Conservation (phyloP, 2,113 vertebrate genomes). For the Mesitornis unicolor region DNA sequence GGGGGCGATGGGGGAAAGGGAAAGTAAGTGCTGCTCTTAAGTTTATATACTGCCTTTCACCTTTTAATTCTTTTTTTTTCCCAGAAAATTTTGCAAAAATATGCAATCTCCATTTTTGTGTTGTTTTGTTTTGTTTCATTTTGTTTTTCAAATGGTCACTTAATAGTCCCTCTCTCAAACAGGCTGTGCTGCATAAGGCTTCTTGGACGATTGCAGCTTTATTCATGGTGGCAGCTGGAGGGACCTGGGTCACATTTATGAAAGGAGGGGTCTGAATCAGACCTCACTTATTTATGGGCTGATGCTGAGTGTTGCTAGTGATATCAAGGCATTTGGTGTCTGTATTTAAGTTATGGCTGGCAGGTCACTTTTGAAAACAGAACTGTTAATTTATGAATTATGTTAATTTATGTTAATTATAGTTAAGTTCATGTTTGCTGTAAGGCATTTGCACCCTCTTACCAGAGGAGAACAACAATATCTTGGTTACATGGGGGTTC, state of each 20-base stretch:
- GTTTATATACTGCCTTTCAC: background rate
- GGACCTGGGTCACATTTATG: background rate
- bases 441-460: background rate
- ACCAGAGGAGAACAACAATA: background rate
- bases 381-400: background rate
- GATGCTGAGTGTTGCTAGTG: background rate
- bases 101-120: background rate
- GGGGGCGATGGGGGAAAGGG: accelerated
- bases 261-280: background rate
- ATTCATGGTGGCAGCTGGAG: background rate
- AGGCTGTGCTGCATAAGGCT: background rate
- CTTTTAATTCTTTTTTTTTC: background rate
- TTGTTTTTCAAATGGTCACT: background rate
- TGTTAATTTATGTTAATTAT: no score
- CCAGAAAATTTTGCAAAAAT: background rate
- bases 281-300: background rate
- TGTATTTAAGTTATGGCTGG: background rate
- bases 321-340: background rate
- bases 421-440: background rate
- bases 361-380: background rate
- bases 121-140: background rate
- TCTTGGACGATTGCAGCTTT: background rate
- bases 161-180: background rate
- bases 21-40: background rate
- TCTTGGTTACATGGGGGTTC: background rate